Percentiles rank a stretch among this genome's conserved stretches.
These are phyloP conservation scores for Tipula lateralis DNA, from an alignment of 2,888 invertebrate genomes.

Conservation along the genomic window DNA sequence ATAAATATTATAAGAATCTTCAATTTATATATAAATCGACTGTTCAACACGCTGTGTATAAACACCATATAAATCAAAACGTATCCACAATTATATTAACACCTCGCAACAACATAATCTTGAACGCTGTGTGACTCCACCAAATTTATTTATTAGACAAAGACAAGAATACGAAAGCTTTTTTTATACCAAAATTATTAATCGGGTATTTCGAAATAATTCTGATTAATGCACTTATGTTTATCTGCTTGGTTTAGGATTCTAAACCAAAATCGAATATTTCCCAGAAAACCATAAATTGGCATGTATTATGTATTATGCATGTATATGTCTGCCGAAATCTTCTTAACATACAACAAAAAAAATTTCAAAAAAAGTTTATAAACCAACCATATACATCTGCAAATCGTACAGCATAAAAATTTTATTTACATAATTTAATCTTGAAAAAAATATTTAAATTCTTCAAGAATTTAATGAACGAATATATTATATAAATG, in stretches of 20 bases:
- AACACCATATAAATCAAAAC: background rate
- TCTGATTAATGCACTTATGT: background rate
- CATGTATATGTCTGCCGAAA: background rate
- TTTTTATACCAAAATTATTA: background rate
- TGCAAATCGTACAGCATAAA: background rate
- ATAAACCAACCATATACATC: background rate
- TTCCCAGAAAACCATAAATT: background rate
- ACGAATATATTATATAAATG: background rate
- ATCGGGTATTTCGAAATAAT: background rate
- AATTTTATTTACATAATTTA: background rate
- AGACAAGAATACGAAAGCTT: background rate
- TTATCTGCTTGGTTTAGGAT: background rate
- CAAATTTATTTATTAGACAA: background rate
- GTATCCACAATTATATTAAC: background rate
- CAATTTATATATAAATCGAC: background rate
- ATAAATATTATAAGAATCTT: no score
- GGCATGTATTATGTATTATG: background rate
- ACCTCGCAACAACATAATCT: background rate
- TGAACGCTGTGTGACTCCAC: background rate
- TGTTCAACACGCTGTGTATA: background rate
- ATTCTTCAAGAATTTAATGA: background rate
- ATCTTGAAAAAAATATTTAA: background rate
- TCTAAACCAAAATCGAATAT: background rate
- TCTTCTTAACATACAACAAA: background rate
- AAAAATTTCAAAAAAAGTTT: background rate